Evolutionary conservation across 2,888 invertebrate genomes (phyloP).

Genomic region (Zaprionus lineosus): DNA sequence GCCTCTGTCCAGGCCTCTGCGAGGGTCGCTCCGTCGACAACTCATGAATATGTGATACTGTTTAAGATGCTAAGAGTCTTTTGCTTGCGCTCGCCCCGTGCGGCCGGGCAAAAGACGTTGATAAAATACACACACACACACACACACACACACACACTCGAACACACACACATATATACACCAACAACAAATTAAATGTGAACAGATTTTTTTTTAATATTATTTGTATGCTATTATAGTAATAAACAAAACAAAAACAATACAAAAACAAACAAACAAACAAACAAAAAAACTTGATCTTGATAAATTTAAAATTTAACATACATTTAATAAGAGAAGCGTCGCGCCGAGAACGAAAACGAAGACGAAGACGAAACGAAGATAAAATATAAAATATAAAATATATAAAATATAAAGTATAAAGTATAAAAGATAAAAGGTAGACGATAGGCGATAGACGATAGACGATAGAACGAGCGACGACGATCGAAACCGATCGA

Average conservation of each 20-base stretch:
- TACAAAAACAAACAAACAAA: conserved; percentile 37
- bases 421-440: conserved; percentile 7
- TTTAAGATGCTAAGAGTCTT: conserved; percentile 81
- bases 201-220: conserved; percentile 63
- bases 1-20: conserved; percentile 39
- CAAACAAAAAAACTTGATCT: conserved; percentile 65
- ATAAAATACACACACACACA: conserved; percentile 54
- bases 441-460: too few relatives aligned
- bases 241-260: conserved; percentile 39
- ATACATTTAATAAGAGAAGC: conserved; percentile 49
- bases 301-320: conserved; percentile 72
- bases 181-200: conserved; percentile 55
- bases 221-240: conserved; percentile 64
- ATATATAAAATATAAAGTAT: conserved; percentile 1
- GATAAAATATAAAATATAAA: not conserved
- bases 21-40: conserved; percentile 69
- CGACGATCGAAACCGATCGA: too few relatives aligned
- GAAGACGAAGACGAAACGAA: not conserved
- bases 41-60: conserved; percentile 82
- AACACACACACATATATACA: conserved; percentile 18
- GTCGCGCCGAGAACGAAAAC: conserved; percentile 1
- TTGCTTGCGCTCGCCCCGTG: conserved; percentile 45
- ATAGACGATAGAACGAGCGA: too few relatives aligned
- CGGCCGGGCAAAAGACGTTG: conserved; percentile 56
- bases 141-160: conserved; percentile 30